Percentiles rank a stretch among this genome's conserved stretches.
phyloP scores from a whole-genome alignment of 2,888 invertebrate genomes.

The Tholera decimalis region DNA sequence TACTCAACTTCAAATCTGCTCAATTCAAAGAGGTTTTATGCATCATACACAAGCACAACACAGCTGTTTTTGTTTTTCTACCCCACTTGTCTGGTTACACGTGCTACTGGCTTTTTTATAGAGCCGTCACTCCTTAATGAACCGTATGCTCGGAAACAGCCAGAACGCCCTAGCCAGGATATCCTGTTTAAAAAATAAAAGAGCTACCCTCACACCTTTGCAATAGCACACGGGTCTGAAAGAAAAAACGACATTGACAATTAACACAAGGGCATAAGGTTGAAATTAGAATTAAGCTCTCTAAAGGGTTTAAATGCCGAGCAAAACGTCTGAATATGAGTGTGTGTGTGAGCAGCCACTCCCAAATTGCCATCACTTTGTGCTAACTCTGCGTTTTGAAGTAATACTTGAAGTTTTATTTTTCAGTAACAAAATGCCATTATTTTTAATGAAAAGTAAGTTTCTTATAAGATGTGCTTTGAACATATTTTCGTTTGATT shows the following conservation, averaged over 20 bases:
- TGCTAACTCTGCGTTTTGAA: constrained; percentile 53
- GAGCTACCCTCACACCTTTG: constrained; percentile 84
- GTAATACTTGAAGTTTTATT: constrained; percentile 48
- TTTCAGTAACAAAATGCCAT: constrained; percentile 45
- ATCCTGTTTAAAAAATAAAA: constrained; percentile 90
- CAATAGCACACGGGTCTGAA: constrained; percentile 47
- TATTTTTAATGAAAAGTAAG: constrained; percentile 43
- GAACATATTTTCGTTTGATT: constrained; percentile 11
- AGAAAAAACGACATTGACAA: constrained; percentile 49
- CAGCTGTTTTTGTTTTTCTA: constrained; percentile 69
- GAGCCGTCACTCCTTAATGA: constrained; percentile 79
- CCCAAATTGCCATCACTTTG: constrained; percentile 60
- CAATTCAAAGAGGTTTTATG: constrained; percentile 48
- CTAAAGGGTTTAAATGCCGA: constrained; percentile 44
- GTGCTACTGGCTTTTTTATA: constrained; percentile 83
- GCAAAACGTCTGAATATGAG: constrained; percentile 19
- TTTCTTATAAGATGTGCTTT: constrained; percentile 16
- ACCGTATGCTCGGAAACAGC: constrained; percentile 84
- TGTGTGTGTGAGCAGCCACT: constrained; percentile 50
- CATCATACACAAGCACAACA: constrained; percentile 35
- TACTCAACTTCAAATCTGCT: constrained; percentile 37
- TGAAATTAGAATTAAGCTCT: constrained; percentile 58
- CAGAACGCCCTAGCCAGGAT: constrained; percentile 83
- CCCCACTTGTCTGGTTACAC: constrained; percentile 81
- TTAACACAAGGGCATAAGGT: constrained; percentile 57